phyloP scores from a whole-genome alignment of 2,797 vertebrate genomes.

The Myotis daubentonii region DNA sequence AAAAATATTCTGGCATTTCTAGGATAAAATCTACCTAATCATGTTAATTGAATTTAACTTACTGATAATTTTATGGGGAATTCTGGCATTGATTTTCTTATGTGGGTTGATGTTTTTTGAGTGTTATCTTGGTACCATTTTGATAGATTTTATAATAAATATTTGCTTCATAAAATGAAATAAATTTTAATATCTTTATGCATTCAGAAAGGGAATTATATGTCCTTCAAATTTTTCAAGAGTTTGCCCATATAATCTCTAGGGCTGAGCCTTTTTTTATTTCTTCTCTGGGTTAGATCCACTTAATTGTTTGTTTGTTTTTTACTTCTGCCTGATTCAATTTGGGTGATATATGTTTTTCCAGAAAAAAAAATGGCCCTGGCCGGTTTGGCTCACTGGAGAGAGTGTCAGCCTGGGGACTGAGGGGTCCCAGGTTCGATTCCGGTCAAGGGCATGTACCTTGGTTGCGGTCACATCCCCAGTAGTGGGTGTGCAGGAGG shows the following conservation, averaged over 20 bases:
- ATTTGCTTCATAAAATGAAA: slow-evolving; percentile 17
- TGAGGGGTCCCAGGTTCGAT: too few relatives aligned
- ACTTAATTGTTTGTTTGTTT: background rate
- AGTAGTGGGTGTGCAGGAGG: too few relatives aligned
- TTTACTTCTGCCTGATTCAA: background rate
- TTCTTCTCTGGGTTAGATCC: slow-evolving; percentile 19
- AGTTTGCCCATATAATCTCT: background rate
- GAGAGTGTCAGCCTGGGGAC: too few relatives aligned
- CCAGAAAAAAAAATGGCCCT: background rate
- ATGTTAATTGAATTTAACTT: slow-evolving; percentile 41
- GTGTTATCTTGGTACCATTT: background rate
- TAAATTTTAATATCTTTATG: background rate
- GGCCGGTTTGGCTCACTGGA: too few relatives aligned
- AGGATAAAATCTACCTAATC: background rate
- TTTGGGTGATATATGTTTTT: slow-evolving; percentile 25
- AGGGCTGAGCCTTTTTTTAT: background rate
- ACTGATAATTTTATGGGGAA: background rate
- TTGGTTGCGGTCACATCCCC: too few relatives aligned
- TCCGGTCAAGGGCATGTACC: too few relatives aligned
- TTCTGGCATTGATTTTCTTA: slow-evolving; percentile 34
- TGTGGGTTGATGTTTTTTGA: background rate
- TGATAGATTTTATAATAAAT: slow-evolving; percentile 14
- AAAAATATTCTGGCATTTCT: slow-evolving; percentile 36
- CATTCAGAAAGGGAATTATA: background rate
- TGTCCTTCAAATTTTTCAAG: slow-evolving; percentile 17